Evolutionary conservation across 2,888 invertebrate genomes (phyloP).

Genomic region (Xylota sylvarum): DNA sequence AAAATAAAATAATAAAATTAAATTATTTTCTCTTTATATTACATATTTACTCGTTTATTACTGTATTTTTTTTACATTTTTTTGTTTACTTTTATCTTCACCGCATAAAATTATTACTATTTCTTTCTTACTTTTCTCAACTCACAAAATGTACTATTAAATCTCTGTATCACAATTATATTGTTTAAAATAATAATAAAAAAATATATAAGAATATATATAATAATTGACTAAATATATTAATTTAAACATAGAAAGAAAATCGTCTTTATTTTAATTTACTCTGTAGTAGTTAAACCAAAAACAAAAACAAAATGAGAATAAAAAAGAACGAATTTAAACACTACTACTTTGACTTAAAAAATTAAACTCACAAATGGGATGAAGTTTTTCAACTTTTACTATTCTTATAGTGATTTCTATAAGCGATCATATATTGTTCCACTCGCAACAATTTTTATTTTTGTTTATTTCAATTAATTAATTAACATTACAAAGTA

Average conservation of each 20-base stretch:
- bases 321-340: constrained; percentile 39
- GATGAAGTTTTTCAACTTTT: constrained; percentile 35
- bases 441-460: constrained; percentile 11
- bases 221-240: constrained; percentile 72
- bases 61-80: constrained; percentile 33
- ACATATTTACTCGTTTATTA: constrained; percentile 50
- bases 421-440: constrained; percentile 23
- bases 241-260: constrained; percentile 48
- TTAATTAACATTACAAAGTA: constrained; percentile 53
- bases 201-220: constrained; percentile 71
- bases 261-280: constrained; percentile 24
- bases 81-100: constrained; percentile 41
- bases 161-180: constrained; percentile 76
- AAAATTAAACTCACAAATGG: constrained; percentile 51
- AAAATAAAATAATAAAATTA: constrained; percentile 64
- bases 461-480: constrained; percentile 3
- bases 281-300: constrained; percentile 42
- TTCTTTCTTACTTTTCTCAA: constrained; percentile 59
- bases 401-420: constrained; percentile 31
- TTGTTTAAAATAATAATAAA: constrained; percentile 74
- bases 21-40: constrained; percentile 43
- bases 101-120: constrained; percentile 58
- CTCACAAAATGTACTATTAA: constrained; percentile 73
- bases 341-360: constrained; percentile 27
- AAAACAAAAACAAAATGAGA: constrained; percentile 23